Conservation (phyloP, 2,797 vertebrate genomes). For the Takifugu rubripes region DNA sequence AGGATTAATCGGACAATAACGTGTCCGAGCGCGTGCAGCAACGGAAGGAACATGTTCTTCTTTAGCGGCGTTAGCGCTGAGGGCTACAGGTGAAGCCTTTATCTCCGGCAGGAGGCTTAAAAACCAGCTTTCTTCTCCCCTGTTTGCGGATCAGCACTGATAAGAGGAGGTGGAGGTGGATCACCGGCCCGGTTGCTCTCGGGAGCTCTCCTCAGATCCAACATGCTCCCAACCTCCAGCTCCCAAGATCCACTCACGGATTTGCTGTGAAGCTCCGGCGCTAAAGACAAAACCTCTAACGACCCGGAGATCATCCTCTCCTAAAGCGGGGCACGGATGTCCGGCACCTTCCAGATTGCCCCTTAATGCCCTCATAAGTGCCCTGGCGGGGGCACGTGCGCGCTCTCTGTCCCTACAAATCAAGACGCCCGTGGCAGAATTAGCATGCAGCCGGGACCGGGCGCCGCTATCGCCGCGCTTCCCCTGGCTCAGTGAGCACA, state of each 20-base stretch:
- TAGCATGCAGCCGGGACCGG: constrained; percentile 47
- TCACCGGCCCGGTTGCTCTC: constrained; percentile 18
- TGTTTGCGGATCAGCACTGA: constrained; percentile 43
- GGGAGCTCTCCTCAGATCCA: constrained; percentile 10
- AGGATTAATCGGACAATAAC: neutral
- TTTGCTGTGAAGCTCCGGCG: constrained; percentile 6
- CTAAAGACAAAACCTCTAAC: constrained; percentile 13
- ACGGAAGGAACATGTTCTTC: constrained; percentile 25
- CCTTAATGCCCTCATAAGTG: constrained; percentile 32
- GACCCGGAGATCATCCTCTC: constrained; percentile 21
- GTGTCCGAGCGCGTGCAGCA: neutral
- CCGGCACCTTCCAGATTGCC: constrained; percentile 17
- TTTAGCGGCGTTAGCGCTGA: constrained; percentile 33
- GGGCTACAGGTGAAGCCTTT: constrained; percentile 54
- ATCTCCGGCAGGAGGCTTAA: constrained; percentile 52
- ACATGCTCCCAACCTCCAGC: constrained; percentile 18
- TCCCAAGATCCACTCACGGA: constrained; percentile 7
- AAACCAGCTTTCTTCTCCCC: constrained; percentile 13
- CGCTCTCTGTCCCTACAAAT: neutral
- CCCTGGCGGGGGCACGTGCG: constrained; percentile 11
- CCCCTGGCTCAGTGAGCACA: constrained; percentile 65
- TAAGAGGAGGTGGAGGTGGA: constrained; percentile 29
- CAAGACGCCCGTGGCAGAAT: constrained; percentile 18
- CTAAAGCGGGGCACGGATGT: constrained; percentile 2
- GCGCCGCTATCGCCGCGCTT: constrained; percentile 39